Base-by-base conservation (phyloP, 2,888 invertebrate species). In the Hirtodrosophila confusa region DNA sequence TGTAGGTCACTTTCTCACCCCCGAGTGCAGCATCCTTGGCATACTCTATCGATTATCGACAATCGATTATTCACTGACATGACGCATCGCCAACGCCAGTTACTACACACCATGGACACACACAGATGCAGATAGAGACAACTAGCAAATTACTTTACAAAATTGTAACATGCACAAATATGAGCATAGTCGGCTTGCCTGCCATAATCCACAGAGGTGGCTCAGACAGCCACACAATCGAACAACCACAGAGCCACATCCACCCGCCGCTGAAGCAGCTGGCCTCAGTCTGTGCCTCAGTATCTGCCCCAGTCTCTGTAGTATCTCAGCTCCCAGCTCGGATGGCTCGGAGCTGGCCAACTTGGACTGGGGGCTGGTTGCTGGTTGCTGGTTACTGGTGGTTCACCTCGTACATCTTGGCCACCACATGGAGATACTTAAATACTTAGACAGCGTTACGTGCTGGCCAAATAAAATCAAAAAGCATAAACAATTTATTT, bases 401-500 rank as follows among this genome's bases (percentile, higher is more conserved):
- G 79, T 69, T 80, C 70, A 80, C 80, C 80, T 80, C 80, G 83
- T 76, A 78, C 75, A 76, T 76, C 76, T 70, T 78, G 67, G 64
- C 62, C 54, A 68, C 58, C 57, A 37, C 40, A 40, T 47, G 41
- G 39, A 60, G 49, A 50, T 57, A 68, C 74, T 69, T 56, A 72
- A 72, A 60, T 66, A 58, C 61, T 47, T 61, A 39, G 64, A 63
- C 45, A 43, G 57, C 49, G 47, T 64, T 68, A 68, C 64, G 63
- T 57, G 37, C 56, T 54, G 43, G 47, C 57, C 63, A 65, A 82
- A 62, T 69, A 77, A 79, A 69, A 78, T 78, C 80, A 68, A 82
- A 80, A 75, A 69, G 75, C 83, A 82, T 83, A 78, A 82, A 80
- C 83, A 83, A 80, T 80, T 80, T 80, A 80, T 82, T 78, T 78